A percentile compares a stretch with the other conserved stretches of the same genome.
Evolutionary conservation across 2,888 invertebrate genomes (phyloP).

Genomic region (Drosophila histrio): DNA sequence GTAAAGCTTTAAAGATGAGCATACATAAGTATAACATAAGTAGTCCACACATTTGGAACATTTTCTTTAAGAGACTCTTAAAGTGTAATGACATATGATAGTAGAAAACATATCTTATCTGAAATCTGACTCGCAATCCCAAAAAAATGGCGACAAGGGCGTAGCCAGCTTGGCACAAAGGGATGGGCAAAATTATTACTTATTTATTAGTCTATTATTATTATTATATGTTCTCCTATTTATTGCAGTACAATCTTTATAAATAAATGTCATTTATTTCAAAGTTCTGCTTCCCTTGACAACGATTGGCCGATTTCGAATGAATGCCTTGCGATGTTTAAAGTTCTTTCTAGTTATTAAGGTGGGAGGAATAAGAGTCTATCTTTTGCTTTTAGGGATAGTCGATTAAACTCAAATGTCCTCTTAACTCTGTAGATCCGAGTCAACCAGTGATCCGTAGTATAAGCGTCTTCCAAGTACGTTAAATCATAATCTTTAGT

Average conservation of each 20-base stretch:
- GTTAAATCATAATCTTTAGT: slow-evolving; percentile 97
- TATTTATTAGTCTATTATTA: slow-evolving; percentile 18
- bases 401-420: slow-evolving; percentile 96
- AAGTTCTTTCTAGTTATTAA: slow-evolving; percentile 82
- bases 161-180: too few species aligned
- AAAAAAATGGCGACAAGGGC: too few species aligned
- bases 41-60: background rate
- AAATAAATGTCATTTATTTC: slow-evolving; percentile 70
- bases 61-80: background rate
- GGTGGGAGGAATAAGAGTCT: slow-evolving; percentile 89
- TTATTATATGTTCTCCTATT: slow-evolving; percentile 28
- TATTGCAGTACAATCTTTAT: slow-evolving; percentile 45
- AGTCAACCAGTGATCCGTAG: slow-evolving; percentile 99
- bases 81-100: background rate
- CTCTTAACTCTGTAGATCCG: slow-evolving; percentile 99
- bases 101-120: background rate
- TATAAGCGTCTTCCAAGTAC: slow-evolving; percentile 98
- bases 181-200: too few species aligned
- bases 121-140: background rate
- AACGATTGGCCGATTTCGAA: slow-evolving; percentile 94
- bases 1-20: background rate
- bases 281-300: slow-evolving; percentile 89
- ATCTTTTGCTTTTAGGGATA: slow-evolving; percentile 90
- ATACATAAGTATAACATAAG: too few species aligned
- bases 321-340: slow-evolving; percentile 94